These are phyloP conservation scores for Astyanax mexicanus DNA, from an alignment of 2,797 vertebrate species.

Conservation along the genomic window DNA sequence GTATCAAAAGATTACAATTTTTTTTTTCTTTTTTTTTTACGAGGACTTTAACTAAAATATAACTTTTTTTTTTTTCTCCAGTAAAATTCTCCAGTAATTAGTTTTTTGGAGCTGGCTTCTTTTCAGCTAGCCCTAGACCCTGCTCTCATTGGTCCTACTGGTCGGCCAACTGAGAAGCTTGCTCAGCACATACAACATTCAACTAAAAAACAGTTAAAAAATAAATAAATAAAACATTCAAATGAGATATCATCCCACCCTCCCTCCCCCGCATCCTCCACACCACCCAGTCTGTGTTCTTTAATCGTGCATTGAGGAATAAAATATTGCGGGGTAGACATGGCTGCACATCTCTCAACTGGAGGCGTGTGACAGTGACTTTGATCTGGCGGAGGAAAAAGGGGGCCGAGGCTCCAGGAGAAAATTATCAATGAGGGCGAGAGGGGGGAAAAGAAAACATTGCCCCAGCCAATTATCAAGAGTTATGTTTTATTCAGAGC, in stretches of 20 bases:
- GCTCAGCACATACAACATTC: conserved; percentile 30
- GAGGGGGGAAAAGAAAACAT: conserved; percentile 71
- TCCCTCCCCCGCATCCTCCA: conserved; percentile 65
- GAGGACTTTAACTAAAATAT: too few relatives aligned
- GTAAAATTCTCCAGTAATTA: too few relatives aligned
- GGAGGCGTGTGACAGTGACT: conserved; percentile 78
- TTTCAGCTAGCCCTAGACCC: not conserved
- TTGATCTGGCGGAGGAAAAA: conserved; percentile 79
- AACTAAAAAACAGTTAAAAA: conserved; percentile 46
- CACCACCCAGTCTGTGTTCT: conserved; percentile 66
- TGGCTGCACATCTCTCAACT: conserved; percentile 72
- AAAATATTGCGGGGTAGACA: conserved; percentile 73
- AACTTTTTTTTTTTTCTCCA: too few relatives aligned
- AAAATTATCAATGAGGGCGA: conserved; percentile 79
- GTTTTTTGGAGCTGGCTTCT: not conserved
- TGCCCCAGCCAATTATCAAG: conserved; percentile 72
- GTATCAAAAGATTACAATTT: too few relatives aligned
- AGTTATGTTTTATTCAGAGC: conserved; percentile 72
- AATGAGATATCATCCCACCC: conserved; percentile 38
- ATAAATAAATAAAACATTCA: conserved; percentile 40
- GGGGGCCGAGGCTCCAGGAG: conserved; percentile 75
- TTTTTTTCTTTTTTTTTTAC: too few relatives aligned
- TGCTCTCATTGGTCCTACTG: conserved; percentile 15
- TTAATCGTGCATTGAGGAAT: conserved; percentile 78
- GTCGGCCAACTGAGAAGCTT: not conserved